Evolutionary conservation across 37 sponge, comb jelly and placozoan species (phyloP).

Genomic region (Axinella damicornis): DNA sequence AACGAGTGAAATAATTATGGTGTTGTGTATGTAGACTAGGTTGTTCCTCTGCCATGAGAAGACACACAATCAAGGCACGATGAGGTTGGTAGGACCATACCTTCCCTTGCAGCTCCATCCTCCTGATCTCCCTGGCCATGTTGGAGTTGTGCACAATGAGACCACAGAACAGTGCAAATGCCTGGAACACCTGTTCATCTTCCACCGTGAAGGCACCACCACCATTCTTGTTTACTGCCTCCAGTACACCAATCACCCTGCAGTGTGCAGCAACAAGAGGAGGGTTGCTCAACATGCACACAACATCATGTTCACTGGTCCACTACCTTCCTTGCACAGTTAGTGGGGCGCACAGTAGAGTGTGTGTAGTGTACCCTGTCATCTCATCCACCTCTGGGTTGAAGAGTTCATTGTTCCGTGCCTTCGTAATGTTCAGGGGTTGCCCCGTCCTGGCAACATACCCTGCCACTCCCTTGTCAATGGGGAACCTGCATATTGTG

Average conservation of each 20-base stretch:
- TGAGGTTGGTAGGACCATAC: too few relatives aligned
- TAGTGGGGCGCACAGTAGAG: conserved; percentile 77
- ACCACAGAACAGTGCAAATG: conserved; percentile 4
- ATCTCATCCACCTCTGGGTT: conserved; percentile 59
- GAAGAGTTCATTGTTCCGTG: conserved; percentile 30
- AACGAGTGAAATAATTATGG: too few relatives aligned
- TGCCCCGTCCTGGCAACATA: conserved; percentile 43
- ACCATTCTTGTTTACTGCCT: conserved; percentile 68
- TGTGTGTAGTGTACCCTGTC: conserved; percentile 60
- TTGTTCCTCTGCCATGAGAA: too few relatives aligned
- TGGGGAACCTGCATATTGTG: conserved; percentile 51
- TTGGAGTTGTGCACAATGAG: background rate
- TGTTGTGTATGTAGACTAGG: too few relatives aligned
- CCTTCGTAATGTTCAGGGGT: conserved; percentile 32
- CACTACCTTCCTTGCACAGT: conserved; percentile 39
- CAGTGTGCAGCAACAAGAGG: too few relatives aligned
- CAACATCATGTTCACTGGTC: too few relatives aligned
- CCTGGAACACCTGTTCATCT: conserved; percentile 16
- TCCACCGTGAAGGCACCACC: conserved; percentile 47
- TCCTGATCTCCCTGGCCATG: background rate
- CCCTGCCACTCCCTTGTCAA: conserved; percentile 55
- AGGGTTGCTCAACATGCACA: too few relatives aligned
- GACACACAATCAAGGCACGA: too few relatives aligned
- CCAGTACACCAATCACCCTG: conserved; percentile 71
- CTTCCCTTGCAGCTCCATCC: background rate